Percentiles rank a stretch among this genome's conserved stretches.
Evolutionary conservation across 2,797 vertebrate species (phyloP).

Genomic region (Enoplosus armatus): DNA sequence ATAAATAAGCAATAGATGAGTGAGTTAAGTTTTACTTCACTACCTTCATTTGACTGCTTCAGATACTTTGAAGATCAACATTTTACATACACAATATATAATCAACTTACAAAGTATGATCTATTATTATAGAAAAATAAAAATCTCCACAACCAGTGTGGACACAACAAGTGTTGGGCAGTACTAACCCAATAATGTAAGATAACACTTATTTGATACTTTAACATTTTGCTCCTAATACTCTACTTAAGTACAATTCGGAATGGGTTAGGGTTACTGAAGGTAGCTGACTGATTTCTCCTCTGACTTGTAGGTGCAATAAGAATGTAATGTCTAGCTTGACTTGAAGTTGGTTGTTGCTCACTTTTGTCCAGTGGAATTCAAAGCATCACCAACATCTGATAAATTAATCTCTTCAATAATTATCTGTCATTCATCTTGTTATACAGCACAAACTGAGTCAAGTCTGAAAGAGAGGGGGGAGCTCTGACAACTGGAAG

Average conservation of each 20-base stretch:
- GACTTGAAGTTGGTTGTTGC: background rate
- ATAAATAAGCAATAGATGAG: background rate
- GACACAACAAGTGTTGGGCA: background rate
- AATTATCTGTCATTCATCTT: background rate
- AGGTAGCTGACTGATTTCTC: background rate
- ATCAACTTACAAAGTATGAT: background rate
- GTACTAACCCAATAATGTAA: background rate
- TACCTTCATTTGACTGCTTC: background rate
- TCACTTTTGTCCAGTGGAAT: background rate
- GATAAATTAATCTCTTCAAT: background rate
- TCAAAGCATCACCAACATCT: background rate
- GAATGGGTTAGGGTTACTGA: background rate
- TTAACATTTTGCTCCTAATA: background rate
- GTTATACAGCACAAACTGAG: background rate
- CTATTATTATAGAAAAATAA: background rate
- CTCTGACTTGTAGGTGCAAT: background rate
- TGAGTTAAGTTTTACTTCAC: background rate
- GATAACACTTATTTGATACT: background rate
- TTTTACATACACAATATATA: background rate
- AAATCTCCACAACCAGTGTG: background rate
- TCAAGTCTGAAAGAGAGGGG: background rate
- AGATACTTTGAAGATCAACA: background rate
- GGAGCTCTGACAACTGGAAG: background rate
- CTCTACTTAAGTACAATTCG: background rate
- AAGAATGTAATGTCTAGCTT: background rate